Evolutionary conservation across 2,888 invertebrate species (phyloP), one percentile per base, ranked within the genome.

Genomic region (Deilephila porcellus): DNA sequence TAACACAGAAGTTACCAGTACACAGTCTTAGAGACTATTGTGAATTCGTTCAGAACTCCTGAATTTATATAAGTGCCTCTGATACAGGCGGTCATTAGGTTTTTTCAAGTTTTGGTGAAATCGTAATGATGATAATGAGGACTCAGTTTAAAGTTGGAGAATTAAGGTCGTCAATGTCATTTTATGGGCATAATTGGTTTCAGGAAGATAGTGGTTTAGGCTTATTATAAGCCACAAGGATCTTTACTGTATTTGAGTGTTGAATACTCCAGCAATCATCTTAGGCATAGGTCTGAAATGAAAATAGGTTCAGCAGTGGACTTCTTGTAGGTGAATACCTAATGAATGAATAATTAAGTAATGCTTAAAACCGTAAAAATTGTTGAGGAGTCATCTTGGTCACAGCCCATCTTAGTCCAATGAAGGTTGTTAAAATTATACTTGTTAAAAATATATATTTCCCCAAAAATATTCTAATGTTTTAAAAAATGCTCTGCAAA

Each of bases 21-120:
- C 71, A 29, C 73, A 81, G 71, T 76, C 70, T 73, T 59, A 74
- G 60, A 64, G 74, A 70, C 72, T 72, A 79, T 79, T 80, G 77
- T 72, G 67, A 63, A 74, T 72, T 74, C 71, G 72, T 75, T 74
- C 63, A 75, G 74, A 62, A 52, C 52, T 74, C 72, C 71, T n/a
- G 75, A 77, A 78, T 79, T 81, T 87, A 84, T 86, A 86, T 82
- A 77, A 70, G 73, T 72, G 20, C 72, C 59, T 71, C 63, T 60
- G 56, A 73, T 74, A 76, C 71, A 74, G 73, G 72, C 25, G 74
- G 45, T 75, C 75, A 76, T 74, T 75, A 75, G 70, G 53, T 75
- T 75, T 76, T 72, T 73, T 70, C n/a, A 45, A 37, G 8, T 53
- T 62, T 59, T 59, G 56, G 29, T 20, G 25, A 72, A 34, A 72